Conservation (phyloP, 1,140 invertebrate species). For the Lordiphosa clarofinis region DNA sequence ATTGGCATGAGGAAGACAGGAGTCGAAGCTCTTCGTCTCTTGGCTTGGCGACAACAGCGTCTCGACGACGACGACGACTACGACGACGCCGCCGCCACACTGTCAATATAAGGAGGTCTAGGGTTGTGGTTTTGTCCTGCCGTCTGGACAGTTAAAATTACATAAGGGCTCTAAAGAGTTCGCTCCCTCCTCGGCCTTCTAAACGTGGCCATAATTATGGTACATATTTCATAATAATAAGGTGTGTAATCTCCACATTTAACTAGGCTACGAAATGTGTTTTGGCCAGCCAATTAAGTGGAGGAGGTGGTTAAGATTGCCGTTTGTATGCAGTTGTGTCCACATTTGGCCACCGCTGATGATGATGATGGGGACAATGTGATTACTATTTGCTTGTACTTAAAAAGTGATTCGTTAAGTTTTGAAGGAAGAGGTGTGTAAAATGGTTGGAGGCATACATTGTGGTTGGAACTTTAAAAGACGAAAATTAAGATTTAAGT, state of each 20-base stretch:
- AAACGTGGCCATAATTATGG: conserved; percentile 61
- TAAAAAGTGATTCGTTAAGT: conserved; percentile 46
- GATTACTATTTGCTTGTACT: conserved; percentile 46
- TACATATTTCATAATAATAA: conserved; percentile 74
- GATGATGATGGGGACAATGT: conserved; percentile 9
- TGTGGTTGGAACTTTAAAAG: too few species aligned
- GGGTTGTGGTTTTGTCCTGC: conserved; percentile 25
- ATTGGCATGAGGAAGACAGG: conserved; percentile 74
- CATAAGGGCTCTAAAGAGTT: conserved; percentile 60
- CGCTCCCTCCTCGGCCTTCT: conserved; percentile 31
- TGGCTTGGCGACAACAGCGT: too few species aligned
- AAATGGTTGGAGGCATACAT: too few species aligned
- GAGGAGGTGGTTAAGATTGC: not conserved
- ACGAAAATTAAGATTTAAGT: too few species aligned
- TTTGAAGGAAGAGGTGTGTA: conserved; percentile 14
- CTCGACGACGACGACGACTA: too few species aligned
- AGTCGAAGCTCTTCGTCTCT: conserved; percentile 40
- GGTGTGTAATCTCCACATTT: conserved; percentile 72
- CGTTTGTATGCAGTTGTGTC: conserved; percentile 1
- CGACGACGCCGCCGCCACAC: conserved; percentile 17
- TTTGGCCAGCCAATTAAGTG: conserved; percentile 40
- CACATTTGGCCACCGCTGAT: conserved; percentile 8
- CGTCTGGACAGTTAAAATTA: conserved; percentile 48
- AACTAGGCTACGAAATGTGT: conserved; percentile 39
- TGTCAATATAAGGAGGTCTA: conserved; percentile 48